phyloP scores from a whole-genome alignment of 53 echinoderm and acorn worm species.

The Hippasteria phrygiana region DNA sequence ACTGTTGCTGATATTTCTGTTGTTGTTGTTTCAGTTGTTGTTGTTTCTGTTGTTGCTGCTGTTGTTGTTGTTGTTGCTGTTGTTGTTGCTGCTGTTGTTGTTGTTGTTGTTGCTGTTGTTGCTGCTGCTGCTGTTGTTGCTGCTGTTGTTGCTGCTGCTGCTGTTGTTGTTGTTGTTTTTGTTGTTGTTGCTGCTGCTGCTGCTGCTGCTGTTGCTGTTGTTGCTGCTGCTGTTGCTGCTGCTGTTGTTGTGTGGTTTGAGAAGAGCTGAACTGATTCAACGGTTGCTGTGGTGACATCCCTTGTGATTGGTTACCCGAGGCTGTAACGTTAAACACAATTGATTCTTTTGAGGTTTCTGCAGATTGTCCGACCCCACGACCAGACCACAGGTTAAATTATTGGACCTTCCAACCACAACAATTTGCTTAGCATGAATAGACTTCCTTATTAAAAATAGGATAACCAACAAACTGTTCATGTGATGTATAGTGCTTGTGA shows the following conservation, averaged over 20 bases:
- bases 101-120: slow-evolving; percentile 78
- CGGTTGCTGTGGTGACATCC: slow-evolving; percentile 35
- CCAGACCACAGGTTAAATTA: no score
- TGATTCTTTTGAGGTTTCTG: background rate
- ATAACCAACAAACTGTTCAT: no score
- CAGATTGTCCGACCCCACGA: background rate
- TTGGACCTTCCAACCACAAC: no score
- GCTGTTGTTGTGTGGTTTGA: slow-evolving; percentile 62
- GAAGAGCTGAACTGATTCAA: slow-evolving; percentile 40
- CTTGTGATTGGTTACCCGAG: slow-evolving; percentile 50
- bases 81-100: slow-evolving; percentile 79
- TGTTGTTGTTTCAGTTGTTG: slow-evolving; percentile 67
- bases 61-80: slow-evolving; percentile 77
- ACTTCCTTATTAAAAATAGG: no score
- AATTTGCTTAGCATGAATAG: no score
- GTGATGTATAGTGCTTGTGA: no score
- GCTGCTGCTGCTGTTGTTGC: slow-evolving; percentile 71
- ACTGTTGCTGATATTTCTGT: slow-evolving; percentile 44
- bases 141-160: slow-evolving; percentile 80
- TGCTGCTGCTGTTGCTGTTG: slow-evolving; percentile 25
- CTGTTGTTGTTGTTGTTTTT: no score
- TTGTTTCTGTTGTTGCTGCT: slow-evolving; percentile 72
- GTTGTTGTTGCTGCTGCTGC: slow-evolving; percentile 74
- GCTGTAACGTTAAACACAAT: background rate
- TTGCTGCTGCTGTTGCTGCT: slow-evolving; percentile 58